Evolutionary conservation across 2,113 vertebrate genomes (phyloP).

Genomic region (Ceuthmochares aereus): DNA sequence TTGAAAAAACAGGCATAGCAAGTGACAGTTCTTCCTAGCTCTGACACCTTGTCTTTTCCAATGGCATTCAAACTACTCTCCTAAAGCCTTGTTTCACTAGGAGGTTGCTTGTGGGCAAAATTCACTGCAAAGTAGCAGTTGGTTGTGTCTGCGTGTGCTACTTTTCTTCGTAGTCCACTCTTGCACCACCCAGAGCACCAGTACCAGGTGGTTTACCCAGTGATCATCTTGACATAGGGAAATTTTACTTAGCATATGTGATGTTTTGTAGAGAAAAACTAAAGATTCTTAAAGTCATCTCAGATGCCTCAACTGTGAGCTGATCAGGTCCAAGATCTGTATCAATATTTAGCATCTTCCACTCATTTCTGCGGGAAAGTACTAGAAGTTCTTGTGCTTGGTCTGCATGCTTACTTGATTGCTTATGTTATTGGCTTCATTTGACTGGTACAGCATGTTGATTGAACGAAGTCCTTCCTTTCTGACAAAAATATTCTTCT

Average conservation of each 20-base stretch:
- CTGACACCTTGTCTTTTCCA: neutral
- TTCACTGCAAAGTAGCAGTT: neutral
- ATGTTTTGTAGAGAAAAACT: neutral
- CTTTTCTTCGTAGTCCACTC: fast-evolving
- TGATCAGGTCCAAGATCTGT: neutral
- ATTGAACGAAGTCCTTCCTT: neutral
- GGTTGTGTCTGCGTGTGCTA: neutral
- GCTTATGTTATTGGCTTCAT: neutral
- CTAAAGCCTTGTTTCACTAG: neutral
- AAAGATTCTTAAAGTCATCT: neutral
- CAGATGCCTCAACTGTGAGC: neutral
- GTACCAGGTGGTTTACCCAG: neutral
- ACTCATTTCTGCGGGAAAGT: neutral
- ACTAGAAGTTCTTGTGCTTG: neutral
- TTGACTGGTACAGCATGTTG: neutral
- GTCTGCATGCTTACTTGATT: neutral
- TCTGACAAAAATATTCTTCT: neutral
- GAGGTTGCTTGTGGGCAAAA: neutral
- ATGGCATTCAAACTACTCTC: neutral
- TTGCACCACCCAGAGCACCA: fast-evolving
- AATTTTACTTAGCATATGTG: neutral
- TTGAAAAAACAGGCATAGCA: neutral
- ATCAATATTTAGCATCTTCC: neutral
- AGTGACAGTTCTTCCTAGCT: neutral
- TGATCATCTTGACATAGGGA: neutral